phyloP scores from a whole-genome alignment of 1,140 invertebrate species.

The Ectropis grisescens region DNA sequence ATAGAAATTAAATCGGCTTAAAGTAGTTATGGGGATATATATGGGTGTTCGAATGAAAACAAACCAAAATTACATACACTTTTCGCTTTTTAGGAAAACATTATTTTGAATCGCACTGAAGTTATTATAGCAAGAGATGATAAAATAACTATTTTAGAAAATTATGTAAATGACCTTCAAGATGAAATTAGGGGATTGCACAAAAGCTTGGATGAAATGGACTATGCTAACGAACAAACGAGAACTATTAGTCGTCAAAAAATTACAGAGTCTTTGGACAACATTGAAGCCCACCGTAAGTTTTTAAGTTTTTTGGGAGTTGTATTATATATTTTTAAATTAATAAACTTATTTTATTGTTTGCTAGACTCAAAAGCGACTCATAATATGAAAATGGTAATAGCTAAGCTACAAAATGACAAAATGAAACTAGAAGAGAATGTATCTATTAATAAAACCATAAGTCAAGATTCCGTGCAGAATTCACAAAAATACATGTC shows the following conservation, averaged over 20 bases:
- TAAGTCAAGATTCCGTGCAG: slow-evolving; percentile 20
- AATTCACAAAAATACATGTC: slow-evolving; percentile 23
- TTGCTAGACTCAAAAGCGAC: slow-evolving; percentile 45
- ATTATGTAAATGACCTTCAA: slow-evolving; percentile 47
- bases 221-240: slow-evolving; percentile 40
- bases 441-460: slow-evolving; percentile 26
- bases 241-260: slow-evolving; percentile 31
- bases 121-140: slow-evolving; percentile 31
- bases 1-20: too few species aligned
- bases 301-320: too few species aligned
- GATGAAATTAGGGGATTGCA: slow-evolving; percentile 41
- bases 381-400: slow-evolving; percentile 51
- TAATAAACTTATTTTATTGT: too few species aligned
- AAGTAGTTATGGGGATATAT: too few species aligned
- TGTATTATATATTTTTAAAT: too few species aligned
- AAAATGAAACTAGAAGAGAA: slow-evolving; percentile 32
- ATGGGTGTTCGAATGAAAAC: too few species aligned
- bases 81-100: slow-evolving; percentile 25
- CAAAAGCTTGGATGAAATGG: slow-evolving; percentile 21
- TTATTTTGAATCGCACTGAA: slow-evolving; percentile 33
- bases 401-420: slow-evolving; percentile 32
- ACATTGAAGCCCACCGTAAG: slow-evolving; percentile 52
- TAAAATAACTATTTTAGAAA: slow-evolving; percentile 46
- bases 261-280: slow-evolving; percentile 34
- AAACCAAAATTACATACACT: too few species aligned